Conservation (phyloP, 30 jellyfish, hydroid and myxozoan genomes). For the Aurelia sp. region DNA sequence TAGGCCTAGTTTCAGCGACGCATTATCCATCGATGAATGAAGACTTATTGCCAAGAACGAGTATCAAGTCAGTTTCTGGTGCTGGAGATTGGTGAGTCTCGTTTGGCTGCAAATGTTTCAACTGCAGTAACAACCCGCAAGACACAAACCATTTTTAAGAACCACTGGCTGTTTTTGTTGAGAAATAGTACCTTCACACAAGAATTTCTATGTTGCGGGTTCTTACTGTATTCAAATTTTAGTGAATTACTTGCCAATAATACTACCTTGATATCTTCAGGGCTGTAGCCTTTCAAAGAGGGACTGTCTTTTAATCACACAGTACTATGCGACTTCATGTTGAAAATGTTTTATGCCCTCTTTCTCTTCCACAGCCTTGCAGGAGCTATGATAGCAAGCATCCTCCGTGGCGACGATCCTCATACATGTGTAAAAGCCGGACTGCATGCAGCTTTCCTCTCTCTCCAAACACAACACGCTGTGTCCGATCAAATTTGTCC, state of each 20-base stretch:
- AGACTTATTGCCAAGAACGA: conserved; percentile 39
- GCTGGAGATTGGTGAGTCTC: conserved; percentile 87
- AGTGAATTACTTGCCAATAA: no score
- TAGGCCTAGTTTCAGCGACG: conserved; percentile 35
- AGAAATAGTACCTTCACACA: no score
- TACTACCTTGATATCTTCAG: no score
- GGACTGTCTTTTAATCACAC: no score
- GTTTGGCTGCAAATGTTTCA: no score
- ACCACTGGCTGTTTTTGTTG: no score
- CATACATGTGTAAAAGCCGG: conserved; percentile 83
- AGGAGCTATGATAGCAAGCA: conserved; percentile 79
- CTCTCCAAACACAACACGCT: conserved; percentile 68
- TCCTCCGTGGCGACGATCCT: conserved; percentile 70
- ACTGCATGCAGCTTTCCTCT: conserved; percentile 69
- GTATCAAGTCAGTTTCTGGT: conserved; percentile 73
- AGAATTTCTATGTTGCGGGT: no score
- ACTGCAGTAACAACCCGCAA: no score
- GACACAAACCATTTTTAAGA: no score
- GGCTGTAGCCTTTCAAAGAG: no score
- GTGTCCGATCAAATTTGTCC: conserved; percentile 56
- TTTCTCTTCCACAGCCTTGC: conserved; percentile 69
- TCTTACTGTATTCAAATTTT: no score
- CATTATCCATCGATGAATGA: conserved; percentile 63
- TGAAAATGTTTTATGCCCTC: neutral
- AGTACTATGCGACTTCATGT: no score